Evolutionary conservation across 2,113 vertebrate species (phyloP).

Genomic region (Lipotes vexillifer): DNA sequence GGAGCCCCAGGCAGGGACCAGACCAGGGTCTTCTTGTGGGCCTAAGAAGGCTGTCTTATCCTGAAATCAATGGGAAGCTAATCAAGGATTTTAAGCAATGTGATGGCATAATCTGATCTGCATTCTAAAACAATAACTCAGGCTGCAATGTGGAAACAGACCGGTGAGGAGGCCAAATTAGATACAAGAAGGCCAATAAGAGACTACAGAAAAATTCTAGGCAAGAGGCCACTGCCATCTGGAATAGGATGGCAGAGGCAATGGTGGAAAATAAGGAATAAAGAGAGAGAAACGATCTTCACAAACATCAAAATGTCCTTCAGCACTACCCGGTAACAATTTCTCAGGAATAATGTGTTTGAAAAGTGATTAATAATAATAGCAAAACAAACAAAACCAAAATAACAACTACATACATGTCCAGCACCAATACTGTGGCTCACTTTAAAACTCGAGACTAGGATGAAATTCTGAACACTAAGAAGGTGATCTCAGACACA

Average conservation of each 20-base stretch:
- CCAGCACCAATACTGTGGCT: not conserved
- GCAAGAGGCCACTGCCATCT: not conserved
- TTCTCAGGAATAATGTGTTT: not conserved
- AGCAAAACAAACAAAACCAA: not conserved
- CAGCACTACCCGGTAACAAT: not conserved
- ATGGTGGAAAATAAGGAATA: not conserved
- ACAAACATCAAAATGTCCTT: not conserved
- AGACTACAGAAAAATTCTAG: not conserved
- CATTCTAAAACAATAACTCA: not conserved
- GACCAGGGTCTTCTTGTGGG: not conserved
- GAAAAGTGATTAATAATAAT: not conserved
- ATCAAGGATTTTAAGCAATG: not conserved
- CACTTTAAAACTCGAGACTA: not conserved
- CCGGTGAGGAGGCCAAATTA: not conserved
- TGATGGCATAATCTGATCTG: not conserved
- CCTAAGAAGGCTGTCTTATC: not conserved
- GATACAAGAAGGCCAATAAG: not conserved
- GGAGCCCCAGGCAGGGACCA: not conserved
- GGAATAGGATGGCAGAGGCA: not conserved
- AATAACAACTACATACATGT: not conserved
- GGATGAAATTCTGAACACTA: not conserved
- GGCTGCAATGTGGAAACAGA: not conserved
- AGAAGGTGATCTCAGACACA: accelerated
- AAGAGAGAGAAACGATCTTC: not conserved
- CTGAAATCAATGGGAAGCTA: not conserved